Percentiles rank a stretch among this genome's conserved stretches.
Evolutionary conservation across 2,797 vertebrate genomes (phyloP).

Genomic region (Catamblyrhynchus diadema): DNA sequence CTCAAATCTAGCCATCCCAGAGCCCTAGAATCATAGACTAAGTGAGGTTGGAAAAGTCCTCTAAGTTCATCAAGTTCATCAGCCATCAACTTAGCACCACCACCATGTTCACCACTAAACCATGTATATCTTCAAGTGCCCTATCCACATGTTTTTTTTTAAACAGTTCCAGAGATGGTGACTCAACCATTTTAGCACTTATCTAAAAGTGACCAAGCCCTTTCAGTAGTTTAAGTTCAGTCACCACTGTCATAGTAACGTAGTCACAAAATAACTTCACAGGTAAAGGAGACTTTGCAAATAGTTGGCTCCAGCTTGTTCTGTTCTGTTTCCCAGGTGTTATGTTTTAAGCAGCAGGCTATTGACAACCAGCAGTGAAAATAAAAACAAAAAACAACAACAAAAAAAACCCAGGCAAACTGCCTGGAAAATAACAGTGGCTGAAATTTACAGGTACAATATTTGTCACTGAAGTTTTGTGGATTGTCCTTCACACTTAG

Average conservation of each 20-base stretch:
- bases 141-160: not conserved
- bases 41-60: not conserved
- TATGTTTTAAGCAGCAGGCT: not conserved
- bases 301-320: not conserved
- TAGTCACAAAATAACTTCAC: not conserved
- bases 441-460: not conserved
- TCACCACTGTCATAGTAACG: not conserved
- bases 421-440: not conserved
- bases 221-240: not conserved
- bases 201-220: not conserved
- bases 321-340: not conserved
- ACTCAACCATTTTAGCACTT: not conserved
- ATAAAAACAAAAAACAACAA: not conserved
- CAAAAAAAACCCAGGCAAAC: not conserved
- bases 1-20: not conserved
- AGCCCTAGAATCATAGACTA: not conserved
- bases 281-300: not conserved
- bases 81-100: not conserved
- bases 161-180: not conserved
- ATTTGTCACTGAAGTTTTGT: constrained; percentile 7
- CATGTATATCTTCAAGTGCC: not conserved
- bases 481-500: constrained; percentile 7
- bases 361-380: not conserved
- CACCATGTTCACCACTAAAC: not conserved
- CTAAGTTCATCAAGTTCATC: not conserved